Conservation (phyloP, 2,888 invertebrate species). For the Stenodema calcarata region DNA sequence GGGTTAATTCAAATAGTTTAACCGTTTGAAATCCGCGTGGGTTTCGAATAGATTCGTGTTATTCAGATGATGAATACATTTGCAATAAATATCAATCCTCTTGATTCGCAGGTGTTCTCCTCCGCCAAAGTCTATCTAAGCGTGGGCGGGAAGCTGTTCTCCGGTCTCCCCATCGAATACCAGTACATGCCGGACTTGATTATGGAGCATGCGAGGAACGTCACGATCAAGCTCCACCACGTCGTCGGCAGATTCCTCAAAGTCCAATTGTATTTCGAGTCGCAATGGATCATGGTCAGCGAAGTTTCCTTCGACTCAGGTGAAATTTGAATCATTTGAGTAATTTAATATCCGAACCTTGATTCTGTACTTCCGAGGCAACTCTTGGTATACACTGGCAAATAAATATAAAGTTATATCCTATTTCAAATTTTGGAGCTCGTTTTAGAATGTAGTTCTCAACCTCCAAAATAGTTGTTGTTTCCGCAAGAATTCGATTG, state of each 20-base stretch:
- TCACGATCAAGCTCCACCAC: conserved; percentile 80
- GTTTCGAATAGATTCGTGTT: no score
- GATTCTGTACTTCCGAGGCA: no score
- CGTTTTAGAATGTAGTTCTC: no score
- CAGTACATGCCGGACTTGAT: conserved; percentile 77
- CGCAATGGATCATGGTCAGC: conserved; percentile 84
- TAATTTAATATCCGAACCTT: no score
- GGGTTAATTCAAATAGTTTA: background rate
- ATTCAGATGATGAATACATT: background rate
- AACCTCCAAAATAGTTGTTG: no score
- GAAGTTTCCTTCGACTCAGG: conserved; percentile 84
- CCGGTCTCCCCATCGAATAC: conserved; percentile 75
- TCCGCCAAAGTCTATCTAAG: conserved; percentile 79
- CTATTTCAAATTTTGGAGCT: no score
- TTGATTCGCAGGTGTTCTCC: conserved; percentile 72
- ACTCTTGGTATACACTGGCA: no score
- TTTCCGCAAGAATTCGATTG: no score
- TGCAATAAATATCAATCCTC: background rate
- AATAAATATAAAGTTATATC: no score
- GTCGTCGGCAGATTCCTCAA: conserved; percentile 77
- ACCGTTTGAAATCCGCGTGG: background rate
- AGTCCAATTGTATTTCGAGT: conserved; percentile 78
- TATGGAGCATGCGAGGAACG: conserved; percentile 80
- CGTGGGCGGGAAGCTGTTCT: conserved; percentile 74
- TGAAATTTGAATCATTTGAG: conserved; percentile 59